Evolutionary conservation across 2,113 vertebrate genomes (phyloP).

Genomic region (Pseudorectes ferrugineus): DNA sequence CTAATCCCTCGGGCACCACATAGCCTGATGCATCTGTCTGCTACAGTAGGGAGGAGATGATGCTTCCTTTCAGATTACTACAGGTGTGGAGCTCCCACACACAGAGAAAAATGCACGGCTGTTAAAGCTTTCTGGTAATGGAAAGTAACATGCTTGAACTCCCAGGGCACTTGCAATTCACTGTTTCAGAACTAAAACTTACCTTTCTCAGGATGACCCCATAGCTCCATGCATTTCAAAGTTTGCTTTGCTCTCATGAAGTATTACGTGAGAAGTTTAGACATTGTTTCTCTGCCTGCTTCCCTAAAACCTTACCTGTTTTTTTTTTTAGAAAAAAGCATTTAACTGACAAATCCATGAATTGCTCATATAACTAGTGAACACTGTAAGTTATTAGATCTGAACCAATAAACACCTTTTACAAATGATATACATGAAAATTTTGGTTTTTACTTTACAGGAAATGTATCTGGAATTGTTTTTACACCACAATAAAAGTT

Average conservation of each 20-base stretch:
- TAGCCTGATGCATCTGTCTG: conserved; percentile 7
- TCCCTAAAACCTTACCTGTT: neutral
- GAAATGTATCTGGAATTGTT: neutral
- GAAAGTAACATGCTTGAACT: neutral
- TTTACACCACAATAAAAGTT: neutral
- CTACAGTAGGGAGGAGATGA: neutral
- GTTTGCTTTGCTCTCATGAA: neutral
- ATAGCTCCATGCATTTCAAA: neutral
- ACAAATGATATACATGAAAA: neutral
- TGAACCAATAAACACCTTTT: neutral
- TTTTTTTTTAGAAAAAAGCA: neutral
- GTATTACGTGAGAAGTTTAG: neutral
- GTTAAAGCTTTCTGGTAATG: neutral
- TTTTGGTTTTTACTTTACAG: neutral
- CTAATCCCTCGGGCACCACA: conserved; percentile 35
- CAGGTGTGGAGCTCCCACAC: conserved; percentile 13
- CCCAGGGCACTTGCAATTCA: neutral
- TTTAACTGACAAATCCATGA: neutral
- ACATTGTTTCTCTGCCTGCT: neutral
- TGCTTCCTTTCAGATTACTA: conserved; percentile 1
- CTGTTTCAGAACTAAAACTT: neutral
- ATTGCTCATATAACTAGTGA: neutral
- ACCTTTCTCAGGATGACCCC: neutral
- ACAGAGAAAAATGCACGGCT: neutral
- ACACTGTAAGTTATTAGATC: neutral